phyloP scores from a whole-genome alignment of 2,888 invertebrate genomes.

The Pachydiplax longipennis region DNA sequence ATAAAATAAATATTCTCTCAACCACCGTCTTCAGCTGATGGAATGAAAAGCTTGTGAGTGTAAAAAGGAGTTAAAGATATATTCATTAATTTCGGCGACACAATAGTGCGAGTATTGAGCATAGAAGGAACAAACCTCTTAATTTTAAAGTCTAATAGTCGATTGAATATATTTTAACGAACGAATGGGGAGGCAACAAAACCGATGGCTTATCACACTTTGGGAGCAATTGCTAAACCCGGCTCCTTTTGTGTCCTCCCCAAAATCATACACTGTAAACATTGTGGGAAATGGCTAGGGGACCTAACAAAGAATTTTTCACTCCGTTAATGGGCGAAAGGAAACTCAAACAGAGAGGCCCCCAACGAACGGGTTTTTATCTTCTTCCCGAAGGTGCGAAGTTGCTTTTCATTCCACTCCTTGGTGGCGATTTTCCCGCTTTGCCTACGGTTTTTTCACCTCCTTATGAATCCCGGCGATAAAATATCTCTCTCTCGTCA shows the following conservation, averaged over 20 bases:
- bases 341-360: not conserved
- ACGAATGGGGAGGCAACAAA: no score
- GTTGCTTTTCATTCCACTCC: not conserved
- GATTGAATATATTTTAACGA: no score
- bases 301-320: not conserved
- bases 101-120: no score
- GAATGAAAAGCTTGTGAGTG: no score
- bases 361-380: not conserved
- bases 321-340: not conserved
- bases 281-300: not conserved
- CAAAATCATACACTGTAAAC: not conserved
- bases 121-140: no score
- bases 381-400: conserved; percentile 14
- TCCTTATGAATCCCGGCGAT: not conserved
- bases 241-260: not conserved
- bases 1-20: no score
- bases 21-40: no score
- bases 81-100: no score
- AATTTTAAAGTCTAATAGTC: no score
- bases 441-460: not conserved
- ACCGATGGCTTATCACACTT: no score
- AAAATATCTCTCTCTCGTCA: not conserved
- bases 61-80: no score
- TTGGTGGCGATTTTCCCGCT: conserved; percentile 9
- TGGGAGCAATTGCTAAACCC: not conserved